Conservation (phyloP, 2,888 invertebrate species). For the Shargacucullia verbasci region DNA sequence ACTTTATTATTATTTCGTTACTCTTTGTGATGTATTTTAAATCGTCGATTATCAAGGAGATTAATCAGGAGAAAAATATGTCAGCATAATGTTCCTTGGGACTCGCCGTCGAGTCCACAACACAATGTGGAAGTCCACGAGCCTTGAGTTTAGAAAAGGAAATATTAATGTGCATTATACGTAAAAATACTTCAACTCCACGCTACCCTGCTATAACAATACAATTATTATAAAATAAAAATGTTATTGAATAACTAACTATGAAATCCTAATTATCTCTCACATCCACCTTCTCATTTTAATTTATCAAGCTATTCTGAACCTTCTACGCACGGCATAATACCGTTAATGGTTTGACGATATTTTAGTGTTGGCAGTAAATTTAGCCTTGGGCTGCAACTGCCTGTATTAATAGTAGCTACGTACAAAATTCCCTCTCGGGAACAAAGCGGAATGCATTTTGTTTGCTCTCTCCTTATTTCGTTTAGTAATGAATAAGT, state of each 20-base stretch:
- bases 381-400: constrained; percentile 35
- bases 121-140: no score
- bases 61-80: no score
- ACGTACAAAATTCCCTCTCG: constrained; percentile 54
- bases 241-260: constrained; percentile 15
- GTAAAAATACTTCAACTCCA: no score
- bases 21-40: no score
- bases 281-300: constrained; percentile 6
- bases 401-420: constrained; percentile 26
- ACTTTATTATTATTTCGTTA: no score
- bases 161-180: no score
- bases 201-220: no score
- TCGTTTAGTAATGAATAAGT: constrained; percentile 57
- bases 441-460: constrained; percentile 58
- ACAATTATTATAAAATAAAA: no score
- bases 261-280: constrained; percentile 27
- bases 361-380: constrained; percentile 47
- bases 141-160: no score
- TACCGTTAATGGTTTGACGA: constrained; percentile 32
- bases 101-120: no score
- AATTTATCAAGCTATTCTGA: background rate
- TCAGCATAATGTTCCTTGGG: no score
- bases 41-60: no score
- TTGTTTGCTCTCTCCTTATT: constrained; percentile 56
- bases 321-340: constrained; percentile 24